A percentile compares a stretch with the other conserved stretches of the same genome.
Evolutionary conservation across 2,113 vertebrate genomes (phyloP).

Genomic region (Seriola dumerili): DNA sequence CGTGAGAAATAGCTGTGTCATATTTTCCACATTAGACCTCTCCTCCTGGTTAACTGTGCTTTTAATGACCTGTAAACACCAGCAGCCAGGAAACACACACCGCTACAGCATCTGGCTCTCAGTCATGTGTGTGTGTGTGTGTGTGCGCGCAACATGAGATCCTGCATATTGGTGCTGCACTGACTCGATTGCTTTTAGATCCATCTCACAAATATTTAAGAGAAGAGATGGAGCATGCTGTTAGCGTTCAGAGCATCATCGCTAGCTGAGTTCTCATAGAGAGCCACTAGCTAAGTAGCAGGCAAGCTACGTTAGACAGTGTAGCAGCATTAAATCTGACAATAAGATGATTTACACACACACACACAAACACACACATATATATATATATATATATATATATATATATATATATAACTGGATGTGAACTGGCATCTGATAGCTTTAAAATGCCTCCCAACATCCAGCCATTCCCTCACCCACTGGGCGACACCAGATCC

Average conservation of each 20-base stretch:
- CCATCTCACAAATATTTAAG: background rate
- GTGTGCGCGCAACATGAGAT: slow-evolving; percentile 24
- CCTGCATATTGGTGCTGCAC: background rate
- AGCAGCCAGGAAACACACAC: slow-evolving; percentile 57
- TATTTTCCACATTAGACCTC: slow-evolving; percentile 71
- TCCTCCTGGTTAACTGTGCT: slow-evolving; percentile 56
- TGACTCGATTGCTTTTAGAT: background rate
- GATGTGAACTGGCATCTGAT: background rate
- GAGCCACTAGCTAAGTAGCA: slow-evolving; percentile 18
- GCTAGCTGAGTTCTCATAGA: slow-evolving; percentile 17
- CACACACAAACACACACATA: background rate
- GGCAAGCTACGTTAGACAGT: background rate
- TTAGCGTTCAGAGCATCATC: background rate
- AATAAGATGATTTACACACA: background rate
- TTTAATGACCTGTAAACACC: slow-evolving; percentile 52
- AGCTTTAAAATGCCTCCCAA: slow-evolving; percentile 9
- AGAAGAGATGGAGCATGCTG: background rate
- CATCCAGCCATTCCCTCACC: background rate
- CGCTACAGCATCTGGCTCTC: slow-evolving; percentile 40
- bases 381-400: too few relatives aligned
- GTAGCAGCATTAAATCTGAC: background rate
- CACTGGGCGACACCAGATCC: slow-evolving; percentile 28
- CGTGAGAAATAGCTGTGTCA: slow-evolving; percentile 49
- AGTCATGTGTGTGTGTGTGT: slow-evolving; percentile 32
- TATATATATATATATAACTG: background rate